Evolutionary conservation across 2,888 invertebrate species (phyloP).

Genomic region (Morpho helenor): DNA sequence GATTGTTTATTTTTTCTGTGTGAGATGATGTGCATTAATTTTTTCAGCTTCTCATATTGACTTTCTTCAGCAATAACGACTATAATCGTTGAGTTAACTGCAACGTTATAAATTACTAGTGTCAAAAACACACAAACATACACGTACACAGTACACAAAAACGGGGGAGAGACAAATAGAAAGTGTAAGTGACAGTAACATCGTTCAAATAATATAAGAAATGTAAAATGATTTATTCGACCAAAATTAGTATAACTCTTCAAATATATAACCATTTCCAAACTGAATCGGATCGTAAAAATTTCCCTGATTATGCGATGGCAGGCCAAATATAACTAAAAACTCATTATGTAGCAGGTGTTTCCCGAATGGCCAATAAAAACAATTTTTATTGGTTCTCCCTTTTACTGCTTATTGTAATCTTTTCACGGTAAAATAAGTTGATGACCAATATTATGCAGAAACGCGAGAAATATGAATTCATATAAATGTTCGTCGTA

Average conservation of each 20-base stretch:
- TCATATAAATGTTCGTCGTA: not conserved
- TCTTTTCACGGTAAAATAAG: constrained; percentile 14
- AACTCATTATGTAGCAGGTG: constrained; percentile 65
- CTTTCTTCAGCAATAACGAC: no score
- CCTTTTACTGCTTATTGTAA: constrained; percentile 44
- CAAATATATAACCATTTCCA: constrained; percentile 1
- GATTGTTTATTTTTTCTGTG: no score
- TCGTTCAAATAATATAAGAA: not conserved
- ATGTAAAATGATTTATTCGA: not conserved
- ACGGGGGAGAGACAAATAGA: no score
- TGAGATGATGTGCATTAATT: no score
- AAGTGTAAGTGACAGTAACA: no score
- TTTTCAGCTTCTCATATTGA: no score
- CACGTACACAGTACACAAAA: no score
- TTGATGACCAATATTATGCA: constrained; percentile 1
- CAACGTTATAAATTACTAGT: no score
- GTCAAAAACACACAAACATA: no score
- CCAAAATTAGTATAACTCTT: constrained; percentile 1
- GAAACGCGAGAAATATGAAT: not conserved
- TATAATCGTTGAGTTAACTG: no score
- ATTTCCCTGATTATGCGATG: constrained; percentile 19
- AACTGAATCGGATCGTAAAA: constrained; percentile 11
- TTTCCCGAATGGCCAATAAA: constrained; percentile 49
- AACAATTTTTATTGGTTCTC: constrained; percentile 63
- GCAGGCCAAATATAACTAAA: constrained; percentile 40